These are phyloP conservation scores for Danio aesculapii DNA, from an alignment of 2,797 vertebrate genomes.

Conservation along the genomic window DNA sequence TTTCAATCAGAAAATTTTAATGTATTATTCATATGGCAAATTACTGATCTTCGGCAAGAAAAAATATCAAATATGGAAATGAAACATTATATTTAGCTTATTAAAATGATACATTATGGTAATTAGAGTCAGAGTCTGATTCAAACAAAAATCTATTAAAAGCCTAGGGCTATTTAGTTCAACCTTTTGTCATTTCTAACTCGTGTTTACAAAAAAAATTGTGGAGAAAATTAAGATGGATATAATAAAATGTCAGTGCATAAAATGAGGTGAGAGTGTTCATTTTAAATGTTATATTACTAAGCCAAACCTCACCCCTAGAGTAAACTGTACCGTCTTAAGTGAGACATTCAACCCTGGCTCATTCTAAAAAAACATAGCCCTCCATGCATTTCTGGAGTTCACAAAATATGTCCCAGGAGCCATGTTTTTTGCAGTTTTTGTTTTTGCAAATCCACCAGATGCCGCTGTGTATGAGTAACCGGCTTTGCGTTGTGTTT, in stretches of 20 bases:
- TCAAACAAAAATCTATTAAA: neutral
- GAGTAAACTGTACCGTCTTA: neutral
- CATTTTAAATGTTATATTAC: neutral
- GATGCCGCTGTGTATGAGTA: too few relatives aligned
- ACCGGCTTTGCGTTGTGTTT: too few relatives aligned
- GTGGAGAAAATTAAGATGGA: neutral
- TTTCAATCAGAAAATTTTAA: neutral
- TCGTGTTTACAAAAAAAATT: neutral
- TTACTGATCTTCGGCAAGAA: neutral
- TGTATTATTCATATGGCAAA: slow-evolving; percentile 1
- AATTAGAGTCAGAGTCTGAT: neutral
- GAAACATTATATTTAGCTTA: neutral
- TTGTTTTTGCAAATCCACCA: too few relatives aligned
- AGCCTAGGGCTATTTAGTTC: neutral
- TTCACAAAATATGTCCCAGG: too few relatives aligned
- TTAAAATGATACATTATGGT: slow-evolving; percentile 2
- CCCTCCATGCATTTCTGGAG: too few relatives aligned
- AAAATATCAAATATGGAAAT: neutral
- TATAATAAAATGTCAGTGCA: neutral
- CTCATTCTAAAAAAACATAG: too few relatives aligned
- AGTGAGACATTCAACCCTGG: too few relatives aligned
- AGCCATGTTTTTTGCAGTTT: too few relatives aligned
- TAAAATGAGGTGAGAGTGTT: neutral
- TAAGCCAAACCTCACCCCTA: neutral
- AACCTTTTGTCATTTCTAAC: slow-evolving; percentile 3